Evolutionary conservation across 2,113 vertebrate genomes (phyloP).

Genomic region (Raja brachyura): DNA sequence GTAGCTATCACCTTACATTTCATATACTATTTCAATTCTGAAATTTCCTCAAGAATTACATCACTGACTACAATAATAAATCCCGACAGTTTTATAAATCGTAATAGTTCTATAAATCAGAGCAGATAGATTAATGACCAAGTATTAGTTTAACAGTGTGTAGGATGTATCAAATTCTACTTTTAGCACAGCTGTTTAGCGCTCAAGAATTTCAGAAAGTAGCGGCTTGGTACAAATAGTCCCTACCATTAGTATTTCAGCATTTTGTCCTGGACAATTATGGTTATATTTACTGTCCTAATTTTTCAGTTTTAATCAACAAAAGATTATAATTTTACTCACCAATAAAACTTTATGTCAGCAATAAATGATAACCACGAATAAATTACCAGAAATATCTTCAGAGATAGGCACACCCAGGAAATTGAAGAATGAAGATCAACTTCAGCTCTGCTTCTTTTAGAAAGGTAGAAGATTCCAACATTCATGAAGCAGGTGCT

Average conservation of each 20-base stretch:
- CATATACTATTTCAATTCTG: not conserved
- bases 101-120: not conserved
- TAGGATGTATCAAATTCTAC: conserved; percentile 25
- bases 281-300: not conserved
- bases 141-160: not conserved
- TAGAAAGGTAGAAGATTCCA: too few relatives aligned
- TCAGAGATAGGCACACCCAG: too few relatives aligned
- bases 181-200: conserved; percentile 20
- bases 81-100: not conserved
- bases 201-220: not conserved
- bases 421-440: too few relatives aligned
- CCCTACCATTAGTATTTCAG: not conserved
- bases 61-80: not conserved
- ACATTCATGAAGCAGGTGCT: too few relatives aligned
- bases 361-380: too few relatives aligned
- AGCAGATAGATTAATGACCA: conserved; percentile 22
- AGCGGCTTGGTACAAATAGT: not conserved
- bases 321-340: too few relatives aligned
- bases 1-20: not conserved
- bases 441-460: too few relatives aligned
- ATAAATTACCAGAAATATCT: too few relatives aligned
- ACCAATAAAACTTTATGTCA: too few relatives aligned
- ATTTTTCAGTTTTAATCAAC: too few relatives aligned
- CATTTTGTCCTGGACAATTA: not conserved
- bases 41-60: not conserved